Percentiles rank a stretch among this genome's conserved stretches.
These are phyloP conservation scores for Netelia melanura DNA, from an alignment of 2,888 invertebrate species.

Conservation along the genomic window DNA sequence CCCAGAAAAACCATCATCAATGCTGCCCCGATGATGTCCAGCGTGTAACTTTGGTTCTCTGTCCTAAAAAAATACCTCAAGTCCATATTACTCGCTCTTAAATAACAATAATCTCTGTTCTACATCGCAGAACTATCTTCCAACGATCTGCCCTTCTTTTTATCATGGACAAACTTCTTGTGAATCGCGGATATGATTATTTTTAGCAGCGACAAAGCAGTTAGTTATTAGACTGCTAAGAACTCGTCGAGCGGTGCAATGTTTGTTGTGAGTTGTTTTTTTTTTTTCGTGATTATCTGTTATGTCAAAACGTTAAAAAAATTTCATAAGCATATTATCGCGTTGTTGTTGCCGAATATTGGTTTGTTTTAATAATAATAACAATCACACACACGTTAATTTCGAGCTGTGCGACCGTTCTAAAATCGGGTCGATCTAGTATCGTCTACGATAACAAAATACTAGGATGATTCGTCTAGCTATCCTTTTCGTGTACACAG, in stretches of 20 bases:
- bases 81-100: background rate
- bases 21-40: slow-evolving; percentile 81
- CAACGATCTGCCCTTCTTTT: slow-evolving; percentile 14
- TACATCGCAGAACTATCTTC: slow-evolving; percentile 39
- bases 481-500: slow-evolving; percentile 13
- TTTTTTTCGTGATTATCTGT: slow-evolving; percentile 35
- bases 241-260: slow-evolving; percentile 59
- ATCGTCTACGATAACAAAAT: slow-evolving; percentile 54
- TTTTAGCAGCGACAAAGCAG: slow-evolving; percentile 56
- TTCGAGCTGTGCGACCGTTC: slow-evolving; percentile 58
- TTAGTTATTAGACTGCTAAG: slow-evolving; percentile 65
- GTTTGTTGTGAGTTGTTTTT: slow-evolving; percentile 10
- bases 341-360: slow-evolving; percentile 20
- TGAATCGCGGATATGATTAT: slow-evolving; percentile 54
- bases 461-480: slow-evolving; percentile 44
- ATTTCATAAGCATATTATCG: slow-evolving; percentile 46
- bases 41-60: slow-evolving; percentile 84
- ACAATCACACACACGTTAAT: slow-evolving; percentile 64
- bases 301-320: slow-evolving; percentile 36
- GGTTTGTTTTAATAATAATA: slow-evolving; percentile 34
- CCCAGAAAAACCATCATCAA: slow-evolving; percentile 87
- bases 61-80: slow-evolving; percentile 79
- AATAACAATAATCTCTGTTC: background rate
- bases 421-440: slow-evolving; percentile 44
- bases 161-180: background rate